Conservation (phyloP, 1,140 invertebrate species). For the Lineus longissimus region DNA sequence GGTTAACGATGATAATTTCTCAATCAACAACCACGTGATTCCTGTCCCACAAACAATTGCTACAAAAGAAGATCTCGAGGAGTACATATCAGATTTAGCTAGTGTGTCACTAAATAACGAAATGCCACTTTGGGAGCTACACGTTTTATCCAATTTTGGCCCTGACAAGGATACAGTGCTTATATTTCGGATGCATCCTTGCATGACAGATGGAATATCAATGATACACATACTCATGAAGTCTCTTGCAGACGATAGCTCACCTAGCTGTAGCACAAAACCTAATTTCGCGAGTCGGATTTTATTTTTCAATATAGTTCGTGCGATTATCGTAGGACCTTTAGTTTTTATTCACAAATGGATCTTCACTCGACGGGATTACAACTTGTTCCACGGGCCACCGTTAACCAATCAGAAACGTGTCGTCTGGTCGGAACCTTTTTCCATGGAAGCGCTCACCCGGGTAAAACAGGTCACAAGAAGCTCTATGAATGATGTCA, state of each 20-base stretch:
- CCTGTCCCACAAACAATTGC: constrained; percentile 43
- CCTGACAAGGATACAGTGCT: constrained; percentile 55
- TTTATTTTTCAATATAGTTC: constrained; percentile 45
- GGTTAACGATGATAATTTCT: constrained; percentile 56
- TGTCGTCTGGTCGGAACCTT: constrained; percentile 54
- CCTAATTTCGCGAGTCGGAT: constrained; percentile 52
- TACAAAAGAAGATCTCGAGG: constrained; percentile 47
- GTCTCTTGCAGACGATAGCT: constrained; percentile 56
- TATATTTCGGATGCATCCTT: constrained; percentile 59
- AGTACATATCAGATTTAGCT: constrained; percentile 55
- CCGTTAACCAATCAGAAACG: constrained; percentile 38
- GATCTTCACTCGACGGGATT: constrained; percentile 45
- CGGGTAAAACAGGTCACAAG: constrained; percentile 58
- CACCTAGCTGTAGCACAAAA: constrained; percentile 35
- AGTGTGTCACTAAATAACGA: constrained; percentile 49
- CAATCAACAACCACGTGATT: constrained; percentile 59
- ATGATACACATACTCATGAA: constrained; percentile 57
- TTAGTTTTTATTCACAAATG: constrained; percentile 56
- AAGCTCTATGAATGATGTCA: constrained; percentile 59
- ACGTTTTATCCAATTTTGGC: constrained; percentile 55
- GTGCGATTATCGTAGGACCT: constrained; percentile 58
- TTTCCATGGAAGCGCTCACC: constrained; percentile 44
- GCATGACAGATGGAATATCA: constrained; percentile 60
- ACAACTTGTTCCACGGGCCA: constrained; percentile 42
- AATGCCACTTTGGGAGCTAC: constrained; percentile 61